A percentile compares a stretch with the other conserved stretches of the same genome.
These are phyloP conservation scores for Melanotaenia maccullochi DNA, from an alignment of 2,797 vertebrate genomes.

Conservation along the genomic window DNA sequence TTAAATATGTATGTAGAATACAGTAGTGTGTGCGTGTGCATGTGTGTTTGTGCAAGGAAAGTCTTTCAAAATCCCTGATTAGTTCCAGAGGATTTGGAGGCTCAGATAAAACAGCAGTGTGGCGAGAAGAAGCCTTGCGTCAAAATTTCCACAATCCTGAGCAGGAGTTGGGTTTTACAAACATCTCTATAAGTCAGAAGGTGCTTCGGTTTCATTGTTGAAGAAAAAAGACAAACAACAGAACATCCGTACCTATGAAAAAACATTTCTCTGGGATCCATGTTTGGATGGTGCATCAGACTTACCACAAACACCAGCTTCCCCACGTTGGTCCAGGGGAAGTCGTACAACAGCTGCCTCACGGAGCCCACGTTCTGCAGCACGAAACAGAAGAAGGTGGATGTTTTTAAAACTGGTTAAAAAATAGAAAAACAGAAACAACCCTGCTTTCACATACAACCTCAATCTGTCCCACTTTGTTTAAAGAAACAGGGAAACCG, in stretches of 20 bases:
- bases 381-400: slow-evolving; percentile 12
- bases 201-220: slow-evolving; percentile 33
- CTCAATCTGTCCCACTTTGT: background rate
- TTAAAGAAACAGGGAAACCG: background rate
- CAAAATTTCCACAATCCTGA: slow-evolving; percentile 58
- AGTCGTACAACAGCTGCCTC: slow-evolving; percentile 94
- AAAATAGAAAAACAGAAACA: background rate
- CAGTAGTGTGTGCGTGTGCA: slow-evolving; percentile 19
- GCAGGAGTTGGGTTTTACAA: slow-evolving; percentile 42
- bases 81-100: slow-evolving; percentile 70
- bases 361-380: slow-evolving; percentile 92
- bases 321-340: slow-evolving; percentile 98
- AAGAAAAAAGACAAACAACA: background rate
- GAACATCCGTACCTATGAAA: background rate
- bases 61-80: slow-evolving; percentile 69
- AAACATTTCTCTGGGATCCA: slow-evolving; percentile 4
- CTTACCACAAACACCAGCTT: slow-evolving; percentile 99
- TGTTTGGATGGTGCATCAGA: slow-evolving; percentile 32
- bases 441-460: background rate
- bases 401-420: background rate
- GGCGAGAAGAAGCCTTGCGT: slow-evolving; percentile 45
- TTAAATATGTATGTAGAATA: slow-evolving; percentile 13
- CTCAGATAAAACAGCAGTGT: slow-evolving; percentile 60
- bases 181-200: slow-evolving; percentile 11
- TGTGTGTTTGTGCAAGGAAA: slow-evolving; percentile 25